A percentile compares a stretch with the other conserved stretches of the same genome.
Conservation (phyloP, 2,797 vertebrate genomes). For the Crypturellus tataupa region DNA sequence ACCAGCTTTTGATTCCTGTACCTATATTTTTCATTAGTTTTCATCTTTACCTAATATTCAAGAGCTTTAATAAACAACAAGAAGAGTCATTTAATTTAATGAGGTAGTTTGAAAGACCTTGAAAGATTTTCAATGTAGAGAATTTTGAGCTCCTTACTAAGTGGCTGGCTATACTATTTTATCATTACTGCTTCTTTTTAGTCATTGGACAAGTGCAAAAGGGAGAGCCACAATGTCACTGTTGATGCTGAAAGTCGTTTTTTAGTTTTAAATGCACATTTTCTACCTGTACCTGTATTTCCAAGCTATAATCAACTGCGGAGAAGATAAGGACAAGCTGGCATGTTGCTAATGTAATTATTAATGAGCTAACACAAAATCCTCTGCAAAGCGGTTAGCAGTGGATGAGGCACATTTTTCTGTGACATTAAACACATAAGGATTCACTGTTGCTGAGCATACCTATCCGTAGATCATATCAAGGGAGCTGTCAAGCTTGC, state of each 20-base stretch:
- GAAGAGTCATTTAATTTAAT: background rate
- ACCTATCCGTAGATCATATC: background rate
- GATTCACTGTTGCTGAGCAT: background rate
- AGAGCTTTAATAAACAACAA: background rate
- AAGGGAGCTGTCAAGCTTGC: background rate
- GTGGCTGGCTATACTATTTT: background rate
- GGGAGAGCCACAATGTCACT: background rate
- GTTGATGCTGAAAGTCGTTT: background rate
- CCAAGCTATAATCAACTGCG: background rate
- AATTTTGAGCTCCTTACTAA: background rate
- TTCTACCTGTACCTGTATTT: background rate
- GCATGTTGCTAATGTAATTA: background rate
- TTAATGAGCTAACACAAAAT: background rate
- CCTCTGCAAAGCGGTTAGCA: background rate
- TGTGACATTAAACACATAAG: background rate
- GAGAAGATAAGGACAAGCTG: background rate
- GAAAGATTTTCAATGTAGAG: background rate
- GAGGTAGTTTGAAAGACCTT: background rate
- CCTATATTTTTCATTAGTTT: background rate
- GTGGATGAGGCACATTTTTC: background rate
- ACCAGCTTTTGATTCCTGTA: background rate
- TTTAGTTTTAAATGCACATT: background rate
- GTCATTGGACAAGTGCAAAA: background rate
- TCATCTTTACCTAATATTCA: background rate
- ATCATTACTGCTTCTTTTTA: background rate